phyloP scores from a whole-genome alignment of 2,113 vertebrate genomes.

The Ptilonorhynchus violaceus region DNA sequence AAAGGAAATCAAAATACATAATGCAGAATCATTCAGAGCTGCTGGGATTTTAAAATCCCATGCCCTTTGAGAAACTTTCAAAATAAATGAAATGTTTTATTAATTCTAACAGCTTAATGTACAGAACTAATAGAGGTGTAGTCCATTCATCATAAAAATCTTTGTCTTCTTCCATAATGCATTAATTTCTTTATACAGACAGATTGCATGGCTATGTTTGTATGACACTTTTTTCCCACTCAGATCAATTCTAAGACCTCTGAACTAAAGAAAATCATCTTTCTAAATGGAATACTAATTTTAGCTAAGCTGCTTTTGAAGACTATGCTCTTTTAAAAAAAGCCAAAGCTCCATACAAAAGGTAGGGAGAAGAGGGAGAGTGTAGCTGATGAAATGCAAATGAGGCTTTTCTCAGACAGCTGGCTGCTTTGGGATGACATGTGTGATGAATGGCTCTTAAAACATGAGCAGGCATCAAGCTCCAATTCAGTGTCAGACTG shows the following conservation, averaged over 20 bases:
- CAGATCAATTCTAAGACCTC: slow-evolving; percentile 59
- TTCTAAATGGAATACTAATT: slow-evolving; percentile 75
- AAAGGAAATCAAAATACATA: slow-evolving; percentile 34
- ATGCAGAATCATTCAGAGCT: not conserved
- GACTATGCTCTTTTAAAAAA: slow-evolving; percentile 68
- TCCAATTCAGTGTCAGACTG: slow-evolving; percentile 87
- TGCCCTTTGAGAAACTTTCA: slow-evolving; percentile 44
- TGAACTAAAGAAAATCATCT: slow-evolving; percentile 73
- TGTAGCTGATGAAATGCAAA: slow-evolving; percentile 88
- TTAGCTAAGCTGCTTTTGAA: slow-evolving; percentile 76
- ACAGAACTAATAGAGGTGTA: slow-evolving; percentile 55
- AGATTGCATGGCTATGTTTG: slow-evolving; percentile 39
- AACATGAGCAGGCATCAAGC: slow-evolving; percentile 89
- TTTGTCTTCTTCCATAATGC: slow-evolving; percentile 36
- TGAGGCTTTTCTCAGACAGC: slow-evolving; percentile 86
- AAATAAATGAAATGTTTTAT: slow-evolving; percentile 58
- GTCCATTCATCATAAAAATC: slow-evolving; percentile 50
- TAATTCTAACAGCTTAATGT: slow-evolving; percentile 56
- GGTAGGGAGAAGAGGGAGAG: slow-evolving; percentile 65
- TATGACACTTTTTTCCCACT: slow-evolving; percentile 29
- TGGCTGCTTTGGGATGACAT: slow-evolving; percentile 90
- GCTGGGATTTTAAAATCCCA: slow-evolving; percentile 8
- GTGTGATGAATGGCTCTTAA: slow-evolving; percentile 96
- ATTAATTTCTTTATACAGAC: slow-evolving; percentile 55
- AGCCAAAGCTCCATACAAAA: slow-evolving; percentile 71